A percentile compares a stretch with the other conserved stretches of the same genome.
Evolutionary conservation across 2,113 vertebrate species (phyloP).

Genomic region (Coturnix japonica): DNA sequence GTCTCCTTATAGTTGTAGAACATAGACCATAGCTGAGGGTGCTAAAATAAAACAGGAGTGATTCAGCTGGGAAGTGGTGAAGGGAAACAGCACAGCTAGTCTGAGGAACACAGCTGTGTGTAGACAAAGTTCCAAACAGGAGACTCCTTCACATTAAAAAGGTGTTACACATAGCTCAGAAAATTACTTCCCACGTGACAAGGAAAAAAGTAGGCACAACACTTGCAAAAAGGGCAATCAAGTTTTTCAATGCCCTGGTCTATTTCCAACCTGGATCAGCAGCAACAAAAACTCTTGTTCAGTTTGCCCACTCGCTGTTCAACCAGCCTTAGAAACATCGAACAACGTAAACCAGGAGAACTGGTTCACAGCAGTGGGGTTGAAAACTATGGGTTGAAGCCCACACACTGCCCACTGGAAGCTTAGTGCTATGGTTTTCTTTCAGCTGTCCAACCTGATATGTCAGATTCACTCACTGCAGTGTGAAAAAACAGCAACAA

Average conservation of each 20-base stretch:
- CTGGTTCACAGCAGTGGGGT: not conserved
- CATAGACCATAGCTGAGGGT: not conserved
- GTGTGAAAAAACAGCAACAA: not conserved
- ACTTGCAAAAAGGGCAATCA: not conserved
- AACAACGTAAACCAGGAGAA: not conserved
- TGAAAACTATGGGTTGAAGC: not conserved
- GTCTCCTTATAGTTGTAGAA: not conserved
- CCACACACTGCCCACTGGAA: not conserved
- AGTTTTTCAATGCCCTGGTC: not conserved
- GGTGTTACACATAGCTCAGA: not conserved
- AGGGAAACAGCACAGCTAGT: not conserved
- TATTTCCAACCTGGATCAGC: not conserved
- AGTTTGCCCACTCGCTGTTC: too few species aligned
- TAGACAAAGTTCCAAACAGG: not conserved
- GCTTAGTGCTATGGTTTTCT: not conserved
- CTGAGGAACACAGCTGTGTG: not conserved
- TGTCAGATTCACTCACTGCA: not conserved
- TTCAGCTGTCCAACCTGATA: not conserved
- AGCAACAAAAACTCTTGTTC: not conserved
- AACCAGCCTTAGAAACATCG: too few species aligned
- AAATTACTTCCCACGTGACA: not conserved
- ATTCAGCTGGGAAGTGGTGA: not conserved
- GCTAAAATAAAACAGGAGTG: not conserved
- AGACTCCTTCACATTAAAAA: not conserved
- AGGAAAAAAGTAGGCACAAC: not conserved